Base-by-base conservation (phyloP, 2,888 invertebrate genomes). In the Diplolepis rosae region DNA sequence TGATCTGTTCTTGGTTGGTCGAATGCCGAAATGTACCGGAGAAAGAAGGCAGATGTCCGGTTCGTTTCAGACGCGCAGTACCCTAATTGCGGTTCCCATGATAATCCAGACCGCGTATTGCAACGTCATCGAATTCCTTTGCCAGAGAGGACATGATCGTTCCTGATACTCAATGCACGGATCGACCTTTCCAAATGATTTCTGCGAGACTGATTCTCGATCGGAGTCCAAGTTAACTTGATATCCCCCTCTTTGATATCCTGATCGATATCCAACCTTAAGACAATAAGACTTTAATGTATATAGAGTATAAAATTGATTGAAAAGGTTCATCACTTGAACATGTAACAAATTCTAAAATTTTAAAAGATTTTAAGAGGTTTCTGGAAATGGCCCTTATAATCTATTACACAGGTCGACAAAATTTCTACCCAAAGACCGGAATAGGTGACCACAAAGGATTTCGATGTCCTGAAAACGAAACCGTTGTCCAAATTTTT, bases 21-120 rank as follows among this genome's bases (percentile, higher is more conserved):
- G 48, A 22, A 66, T 66, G 50, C 66, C 66, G 50, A 50, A 50
- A 66, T 66, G 66, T 32, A 24, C 28, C 6, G 30, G 42, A 45
- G 66, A 66, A 66, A 48, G 27, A 61, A 61, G 66, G 66, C 32
- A 45, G 48, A 50, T 50, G 66, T 66, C 50, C 66, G 15, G 48
- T 42, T 66, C 32, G 13, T 45, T 66, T 45, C 48, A 24, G 28
- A 30, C 48, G 45, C 66, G 30, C 28, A 48, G 66, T 66, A 48
- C 66, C 66, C 66, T 66, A 66, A 66, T 66, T 66, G 66, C 66
- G 48, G 66, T 48, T 66, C 66, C 24, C 66, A 48, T 66, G 30
- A 48, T 45, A 65, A 42, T 27, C 30, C 65, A 39, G 27, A 30
- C 24, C 27, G 39, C 39, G 24, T 65, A 27, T 32, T 66, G 66